phyloP scores from a whole-genome alignment of 2,797 vertebrate genomes.

The Pempheris klunzingeri region DNA sequence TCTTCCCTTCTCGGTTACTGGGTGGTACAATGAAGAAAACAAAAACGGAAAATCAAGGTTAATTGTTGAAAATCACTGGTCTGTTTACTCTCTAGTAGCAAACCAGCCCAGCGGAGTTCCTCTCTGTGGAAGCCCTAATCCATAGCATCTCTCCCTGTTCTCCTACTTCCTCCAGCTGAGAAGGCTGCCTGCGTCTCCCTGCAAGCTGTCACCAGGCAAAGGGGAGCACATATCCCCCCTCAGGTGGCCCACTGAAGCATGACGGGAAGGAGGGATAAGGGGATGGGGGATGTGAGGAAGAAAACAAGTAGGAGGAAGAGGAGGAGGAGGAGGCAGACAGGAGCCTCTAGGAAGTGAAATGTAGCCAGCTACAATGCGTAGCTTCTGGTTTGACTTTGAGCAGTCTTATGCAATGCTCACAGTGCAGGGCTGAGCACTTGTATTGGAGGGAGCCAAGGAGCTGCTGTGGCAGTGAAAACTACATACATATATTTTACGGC shows the following conservation, averaged over 20 bases:
- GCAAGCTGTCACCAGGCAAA: constrained; percentile 75
- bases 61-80: constrained; percentile 24
- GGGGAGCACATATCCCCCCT: constrained; percentile 54
- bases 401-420: constrained; percentile 57
- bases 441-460: constrained; percentile 40
- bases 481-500: constrained; percentile 47
- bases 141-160: constrained; percentile 39
- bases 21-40: constrained; percentile 12
- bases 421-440: constrained; percentile 15
- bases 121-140: constrained; percentile 62
- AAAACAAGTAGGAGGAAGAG: constrained; percentile 48
- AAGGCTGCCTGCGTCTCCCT: constrained; percentile 63
- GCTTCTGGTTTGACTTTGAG: constrained; percentile 64
- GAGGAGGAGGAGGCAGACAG: constrained; percentile 45
- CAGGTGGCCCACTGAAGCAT: constrained; percentile 67
- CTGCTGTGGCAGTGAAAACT: constrained; percentile 51
- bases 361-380: constrained; percentile 55
- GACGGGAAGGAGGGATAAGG: constrained; percentile 46
- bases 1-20: neutral
- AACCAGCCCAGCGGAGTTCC: constrained; percentile 42
- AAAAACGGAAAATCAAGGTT: constrained; percentile 18
- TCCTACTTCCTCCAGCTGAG: constrained; percentile 53
- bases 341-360: constrained; percentile 62
- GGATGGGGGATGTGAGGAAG: constrained; percentile 40
- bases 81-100: constrained; percentile 20